Base-by-base conservation (phyloP, 2,113 vertebrate genomes). In the Mastomys coucha region DNA sequence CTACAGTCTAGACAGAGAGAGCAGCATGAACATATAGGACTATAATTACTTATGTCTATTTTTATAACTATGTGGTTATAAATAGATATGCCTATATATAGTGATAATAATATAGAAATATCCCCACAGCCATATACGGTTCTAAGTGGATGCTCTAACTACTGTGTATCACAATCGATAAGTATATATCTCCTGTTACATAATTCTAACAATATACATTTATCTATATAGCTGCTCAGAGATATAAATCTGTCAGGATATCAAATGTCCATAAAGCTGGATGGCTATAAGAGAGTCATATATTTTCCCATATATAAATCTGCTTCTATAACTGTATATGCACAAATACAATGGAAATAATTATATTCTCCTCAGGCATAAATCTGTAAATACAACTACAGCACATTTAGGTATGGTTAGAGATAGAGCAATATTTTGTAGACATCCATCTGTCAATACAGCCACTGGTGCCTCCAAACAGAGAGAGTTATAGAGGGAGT, bases 61-160 rank as follows among this genome's bases (percentile, higher is more conserved):
- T 97, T 98, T 96, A 96, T 97, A 98, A 97, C 97, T 96, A 94
- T 95, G 92, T 95, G 90, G 82, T 98, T 98, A 98, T 97, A 97
- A 98, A 97, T 94, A 97, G 96, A 96, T 97, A 95, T 97, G 96
- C 89, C 97, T 97, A 97, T 96, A 98, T 97, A 97, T 76, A 98
- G 97, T 93, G 95, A 95, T 97, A 96, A 97, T 97, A 97, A 97
- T 97, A 98, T 96, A 98, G 96, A 98, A 98, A 96, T 96, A 97
- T 95, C 91, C 97, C 95, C 73, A 26, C 33, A 72, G 63, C 91
- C 96, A 93, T 97, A 93, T 97, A 98, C 49, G 73, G 78, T 91
- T 95, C 42, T 91, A 92, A 93, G 77, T 91, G 95, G 96, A 94
- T 97, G 92, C 39, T 96, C 93, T 97, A 98, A 97, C 93, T 96